A percentile compares a stretch with the other conserved stretches of the same genome.
Conservation (phyloP, 2,797 vertebrate genomes). For the Odontamblyopus lacepedii region DNA sequence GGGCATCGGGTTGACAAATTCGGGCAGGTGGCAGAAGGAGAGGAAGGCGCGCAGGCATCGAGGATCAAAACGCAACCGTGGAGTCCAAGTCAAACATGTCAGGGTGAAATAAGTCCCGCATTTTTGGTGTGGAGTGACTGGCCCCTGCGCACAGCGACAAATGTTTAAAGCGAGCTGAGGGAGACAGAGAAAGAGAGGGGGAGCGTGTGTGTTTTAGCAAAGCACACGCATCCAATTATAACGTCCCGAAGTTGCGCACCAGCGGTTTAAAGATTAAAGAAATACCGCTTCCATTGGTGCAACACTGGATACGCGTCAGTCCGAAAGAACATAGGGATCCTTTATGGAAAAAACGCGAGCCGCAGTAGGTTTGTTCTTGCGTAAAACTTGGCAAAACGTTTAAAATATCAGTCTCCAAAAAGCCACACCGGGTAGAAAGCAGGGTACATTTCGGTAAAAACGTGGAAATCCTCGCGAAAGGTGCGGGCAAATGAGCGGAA, state of each 20-base stretch:
- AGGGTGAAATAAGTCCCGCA: constrained; percentile 54
- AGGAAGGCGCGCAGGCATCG: neutral
- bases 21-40: neutral
- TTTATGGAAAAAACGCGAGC: neutral
- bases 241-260: constrained; percentile 58
- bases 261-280: constrained; percentile 28
- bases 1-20: constrained; percentile 34
- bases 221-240: constrained; percentile 5
- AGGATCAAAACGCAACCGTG: constrained; percentile 11
- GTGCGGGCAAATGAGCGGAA: constrained; percentile 13
- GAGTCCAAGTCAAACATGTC: constrained; percentile 32
- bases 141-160: neutral
- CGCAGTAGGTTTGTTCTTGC: neutral
- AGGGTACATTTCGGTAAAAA: constrained; percentile 17
- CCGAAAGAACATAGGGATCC: neutral
- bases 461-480: neutral
- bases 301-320: constrained; percentile 3
- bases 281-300: constrained; percentile 43
- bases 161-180: neutral
- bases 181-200: neutral
- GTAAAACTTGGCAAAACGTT: neutral
- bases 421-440: constrained; percentile 2
- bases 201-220: neutral
- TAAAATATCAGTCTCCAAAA: constrained; percentile 22
- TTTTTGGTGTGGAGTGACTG: constrained; percentile 25